phyloP scores from a whole-genome alignment of 2,113 vertebrate species.

The Sebastes fasciatus region DNA sequence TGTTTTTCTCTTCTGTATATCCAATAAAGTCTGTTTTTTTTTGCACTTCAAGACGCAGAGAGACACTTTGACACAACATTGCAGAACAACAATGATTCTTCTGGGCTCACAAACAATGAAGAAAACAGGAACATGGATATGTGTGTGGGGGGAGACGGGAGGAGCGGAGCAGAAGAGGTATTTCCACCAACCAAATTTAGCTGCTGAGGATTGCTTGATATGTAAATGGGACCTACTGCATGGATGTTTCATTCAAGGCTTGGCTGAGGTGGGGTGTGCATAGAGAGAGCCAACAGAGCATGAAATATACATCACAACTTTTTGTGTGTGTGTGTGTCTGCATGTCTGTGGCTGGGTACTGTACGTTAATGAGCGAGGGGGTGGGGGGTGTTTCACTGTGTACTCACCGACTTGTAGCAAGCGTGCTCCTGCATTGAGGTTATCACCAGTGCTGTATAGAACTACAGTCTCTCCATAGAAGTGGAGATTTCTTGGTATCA shows the following conservation, averaged over 20 bases:
- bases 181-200: slow-evolving; percentile 20
- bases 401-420: neutral
- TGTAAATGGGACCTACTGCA: slow-evolving; percentile 52
- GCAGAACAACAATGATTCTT: slow-evolving; percentile 10
- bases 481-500: neutral
- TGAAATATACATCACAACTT: slow-evolving; percentile 69
- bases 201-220: slow-evolving; percentile 46
- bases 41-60: neutral
- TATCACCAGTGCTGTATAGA: neutral
- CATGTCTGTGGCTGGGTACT: neutral
- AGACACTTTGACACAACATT: neutral
- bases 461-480: neutral
- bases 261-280: slow-evolving; percentile 42
- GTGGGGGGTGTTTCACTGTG: neutral
- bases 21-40: neutral
- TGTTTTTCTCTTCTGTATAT: neutral
- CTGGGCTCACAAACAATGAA: neutral
- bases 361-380: slow-evolving; percentile 29
- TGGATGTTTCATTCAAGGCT: slow-evolving; percentile 69
- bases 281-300: slow-evolving; percentile 37
- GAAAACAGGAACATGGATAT: neutral
- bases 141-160: neutral
- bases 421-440: slow-evolving; percentile 17
- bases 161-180: neutral
- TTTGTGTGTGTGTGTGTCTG: neutral